Base-by-base conservation (phyloP, 2,797 vertebrate species). In the Meda fulgida region DNA sequence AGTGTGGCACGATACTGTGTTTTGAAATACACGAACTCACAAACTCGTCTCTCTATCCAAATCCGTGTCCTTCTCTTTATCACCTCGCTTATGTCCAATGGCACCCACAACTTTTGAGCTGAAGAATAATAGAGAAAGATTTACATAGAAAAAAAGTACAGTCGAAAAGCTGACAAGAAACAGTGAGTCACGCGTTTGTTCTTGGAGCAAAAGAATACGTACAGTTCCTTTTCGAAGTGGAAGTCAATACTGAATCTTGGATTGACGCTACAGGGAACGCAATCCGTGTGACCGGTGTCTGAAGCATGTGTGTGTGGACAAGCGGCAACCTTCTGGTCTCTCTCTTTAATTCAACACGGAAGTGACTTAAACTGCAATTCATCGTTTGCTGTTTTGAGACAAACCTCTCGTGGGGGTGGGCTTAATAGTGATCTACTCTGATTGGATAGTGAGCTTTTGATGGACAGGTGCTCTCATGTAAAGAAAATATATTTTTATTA, bases 1-100 rank as follows among this genome's bases (percentile, higher is more conserved):
- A 83, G 19, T 60, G 86, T 88, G 85, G 82, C 88, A 89, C 87
- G 73, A 84, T 86, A 84, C 81, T 53, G 66, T 66, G 53, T 80
- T 80, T 70, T n/a, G 31, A 84, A 85, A 48, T 46, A 87, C 38
- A 7, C 48, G 6, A 88, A 21, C 60, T 90, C 88, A 90, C 89
- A 90, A 88, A 85, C 89, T 89, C 4, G 89, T 90, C 77, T 90
- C 89, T 63, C 89, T 65, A 48, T 90, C 88, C 55, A 90, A 78
- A 79, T 85, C 84, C 66, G 73, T 66, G 29, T 83, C 76, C 38
- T 75, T 81, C 23, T 81, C 36, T 80, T 55, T 70, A n/a, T 76
- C 80, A 16, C 38, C 29, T 85, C 77, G 70, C 76, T 69, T 76
- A 48, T 78, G 78, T 78, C 36, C 80, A 58, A 40, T 83, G 72